phyloP scores from a whole-genome alignment of 2,888 invertebrate genomes.

The Resseliella maxima region DNA sequence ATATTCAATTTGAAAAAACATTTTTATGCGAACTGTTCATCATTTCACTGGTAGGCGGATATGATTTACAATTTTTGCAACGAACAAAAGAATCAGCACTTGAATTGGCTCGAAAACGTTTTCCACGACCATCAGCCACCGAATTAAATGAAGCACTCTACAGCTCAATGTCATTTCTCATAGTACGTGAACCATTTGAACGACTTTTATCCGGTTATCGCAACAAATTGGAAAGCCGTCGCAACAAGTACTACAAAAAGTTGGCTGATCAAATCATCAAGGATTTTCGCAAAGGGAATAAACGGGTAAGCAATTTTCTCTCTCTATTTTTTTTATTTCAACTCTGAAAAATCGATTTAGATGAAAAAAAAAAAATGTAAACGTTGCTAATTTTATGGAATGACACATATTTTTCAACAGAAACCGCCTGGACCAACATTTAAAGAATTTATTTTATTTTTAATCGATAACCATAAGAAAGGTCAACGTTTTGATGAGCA shows the following conservation, averaged over 20 bases:
- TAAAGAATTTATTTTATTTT: constrained; percentile 77
- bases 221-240: constrained; percentile 78
- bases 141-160: constrained; percentile 74
- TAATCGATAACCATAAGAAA: constrained; percentile 72
- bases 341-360: too few species aligned
- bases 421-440: constrained; percentile 72
- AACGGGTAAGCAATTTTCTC: constrained; percentile 3
- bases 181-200: constrained; percentile 80
- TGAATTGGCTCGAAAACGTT: constrained; percentile 75
- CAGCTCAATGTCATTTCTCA: constrained; percentile 75
- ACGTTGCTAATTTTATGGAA: too few species aligned
- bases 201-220: constrained; percentile 78
- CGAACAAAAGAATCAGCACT: constrained; percentile 74
- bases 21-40: neutral
- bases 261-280: constrained; percentile 75
- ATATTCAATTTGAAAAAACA: too few species aligned
- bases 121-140: constrained; percentile 75
- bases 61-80: constrained; percentile 72
- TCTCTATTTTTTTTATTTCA: neutral
- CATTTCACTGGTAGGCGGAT: constrained; percentile 68
- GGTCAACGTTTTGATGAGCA: constrained; percentile 73
- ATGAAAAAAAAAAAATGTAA: too few species aligned
- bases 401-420: too few species aligned
- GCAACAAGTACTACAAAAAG: constrained; percentile 77
- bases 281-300: constrained; percentile 69